These are phyloP conservation scores for Stigmatopora argus DNA, from an alignment of 2,113 vertebrate genomes.

Conservation along the genomic window DNA sequence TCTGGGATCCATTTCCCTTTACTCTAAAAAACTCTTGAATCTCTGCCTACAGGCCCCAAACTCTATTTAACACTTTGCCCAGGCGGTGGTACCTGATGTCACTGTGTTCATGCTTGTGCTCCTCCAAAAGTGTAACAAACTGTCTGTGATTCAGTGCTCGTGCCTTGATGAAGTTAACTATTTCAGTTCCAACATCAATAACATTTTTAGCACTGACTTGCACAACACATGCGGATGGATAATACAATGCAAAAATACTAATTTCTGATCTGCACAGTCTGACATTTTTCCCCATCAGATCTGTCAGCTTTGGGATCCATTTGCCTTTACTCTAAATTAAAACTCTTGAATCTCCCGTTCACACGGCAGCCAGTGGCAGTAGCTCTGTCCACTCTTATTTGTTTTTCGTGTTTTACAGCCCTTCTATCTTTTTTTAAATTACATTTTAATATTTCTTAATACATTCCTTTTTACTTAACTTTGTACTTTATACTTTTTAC, in stretches of 20 bases:
- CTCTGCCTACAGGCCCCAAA: too few relatives aligned
- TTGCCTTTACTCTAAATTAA: too few relatives aligned
- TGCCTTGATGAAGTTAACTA: slow-evolving; percentile 1
- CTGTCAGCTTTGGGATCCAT: slow-evolving; percentile 6
- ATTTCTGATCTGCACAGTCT: slow-evolving; percentile 12
- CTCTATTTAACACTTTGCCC: neutral
- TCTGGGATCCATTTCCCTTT: too few relatives aligned
- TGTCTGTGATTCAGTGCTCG: slow-evolving; percentile 8
- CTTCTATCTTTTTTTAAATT: too few relatives aligned
- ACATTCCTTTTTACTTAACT: too few relatives aligned
- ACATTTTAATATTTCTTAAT: too few relatives aligned
- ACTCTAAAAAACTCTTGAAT: neutral
- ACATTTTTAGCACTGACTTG: neutral
- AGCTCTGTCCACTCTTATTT: too few relatives aligned
- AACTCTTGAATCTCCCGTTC: too few relatives aligned
- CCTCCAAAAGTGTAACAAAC: slow-evolving; percentile 10
- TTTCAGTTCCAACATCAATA: neutral
- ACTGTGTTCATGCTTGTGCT: neutral
- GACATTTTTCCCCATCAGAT: slow-evolving; percentile 12
- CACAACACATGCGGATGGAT: neutral
- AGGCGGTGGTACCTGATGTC: neutral
- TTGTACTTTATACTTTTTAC: too few relatives aligned
- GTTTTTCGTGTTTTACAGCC: too few relatives aligned
- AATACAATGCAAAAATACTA: neutral
- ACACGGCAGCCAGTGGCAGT: too few relatives aligned